Conservation (phyloP, 64 coral and sea anemone species). For the Hydrozoanthus tunicans region DNA sequence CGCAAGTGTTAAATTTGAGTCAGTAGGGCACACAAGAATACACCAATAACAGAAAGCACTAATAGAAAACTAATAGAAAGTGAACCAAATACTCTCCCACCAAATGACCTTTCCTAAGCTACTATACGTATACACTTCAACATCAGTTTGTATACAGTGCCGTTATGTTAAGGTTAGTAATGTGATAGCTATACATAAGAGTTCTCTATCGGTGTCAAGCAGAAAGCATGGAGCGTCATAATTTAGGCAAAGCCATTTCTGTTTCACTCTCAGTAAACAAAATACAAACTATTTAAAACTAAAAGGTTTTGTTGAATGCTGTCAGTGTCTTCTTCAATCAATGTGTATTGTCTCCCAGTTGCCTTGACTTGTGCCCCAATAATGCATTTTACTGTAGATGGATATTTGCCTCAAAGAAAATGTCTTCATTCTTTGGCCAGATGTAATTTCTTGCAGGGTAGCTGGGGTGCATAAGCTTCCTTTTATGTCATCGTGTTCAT, state of each 20-base stretch:
- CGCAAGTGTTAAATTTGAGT: too few species aligned
- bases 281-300: background rate
- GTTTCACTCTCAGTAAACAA: background rate
- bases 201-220: background rate
- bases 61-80: background rate
- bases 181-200: conserved; percentile 10
- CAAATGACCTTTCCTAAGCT: background rate
- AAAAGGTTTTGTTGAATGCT: background rate
- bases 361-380: background rate
- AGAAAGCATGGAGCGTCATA: background rate
- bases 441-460: background rate
- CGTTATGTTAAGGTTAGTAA: background rate
- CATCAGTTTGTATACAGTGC: background rate
- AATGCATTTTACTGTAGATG: background rate
- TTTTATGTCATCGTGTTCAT: background rate
- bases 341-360: conserved; percentile 20
- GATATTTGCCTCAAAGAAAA: too few species aligned
- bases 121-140: background rate
- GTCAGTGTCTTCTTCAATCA: background rate
- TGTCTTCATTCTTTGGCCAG: too few species aligned
- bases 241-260: background rate
- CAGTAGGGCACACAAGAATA: too few species aligned
- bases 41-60: too few species aligned
- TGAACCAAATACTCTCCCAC: background rate
- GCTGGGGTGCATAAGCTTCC: background rate